Evolutionary conservation across 2,113 vertebrate genomes (phyloP).

Genomic region (Pseudorectes ferrugineus): DNA sequence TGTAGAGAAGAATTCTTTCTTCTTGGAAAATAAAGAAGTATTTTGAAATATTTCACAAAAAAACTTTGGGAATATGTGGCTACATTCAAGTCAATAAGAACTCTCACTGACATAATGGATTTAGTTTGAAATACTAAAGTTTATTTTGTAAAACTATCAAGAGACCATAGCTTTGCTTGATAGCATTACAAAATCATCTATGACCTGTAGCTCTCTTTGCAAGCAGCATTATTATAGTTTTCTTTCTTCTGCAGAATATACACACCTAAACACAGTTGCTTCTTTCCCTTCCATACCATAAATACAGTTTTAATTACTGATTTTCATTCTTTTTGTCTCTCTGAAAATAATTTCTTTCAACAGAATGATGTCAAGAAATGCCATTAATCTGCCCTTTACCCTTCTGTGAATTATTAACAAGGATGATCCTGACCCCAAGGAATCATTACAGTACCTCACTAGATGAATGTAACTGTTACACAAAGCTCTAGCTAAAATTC

Average conservation of each 20-base stretch:
- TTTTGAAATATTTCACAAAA: neutral
- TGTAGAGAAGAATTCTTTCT: neutral
- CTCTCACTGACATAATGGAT: neutral
- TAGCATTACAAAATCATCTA: neutral
- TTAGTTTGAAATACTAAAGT: neutral
- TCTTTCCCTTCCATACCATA: neutral
- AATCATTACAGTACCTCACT: neutral
- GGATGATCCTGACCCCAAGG: neutral
- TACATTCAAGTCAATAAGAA: neutral
- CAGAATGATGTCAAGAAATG: neutral
- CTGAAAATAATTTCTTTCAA: neutral
- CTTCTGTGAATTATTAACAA: neutral
- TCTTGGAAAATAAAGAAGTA: neutral
- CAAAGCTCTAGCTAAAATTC: neutral
- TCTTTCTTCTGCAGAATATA: neutral
- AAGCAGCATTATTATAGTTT: neutral
- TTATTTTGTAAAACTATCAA: neutral
- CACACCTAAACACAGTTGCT: neutral
- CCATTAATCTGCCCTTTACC: neutral
- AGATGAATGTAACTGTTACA: neutral
- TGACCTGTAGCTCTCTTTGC: neutral
- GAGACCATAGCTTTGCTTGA: fast-evolving
- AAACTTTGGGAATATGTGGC: neutral
- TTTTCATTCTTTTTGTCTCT: neutral
- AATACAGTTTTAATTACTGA: neutral